A percentile compares a stretch with the other conserved stretches of the same genome.
phyloP scores from a whole-genome alignment of 2,113 vertebrate species.

The Nycticorax nycticorax region DNA sequence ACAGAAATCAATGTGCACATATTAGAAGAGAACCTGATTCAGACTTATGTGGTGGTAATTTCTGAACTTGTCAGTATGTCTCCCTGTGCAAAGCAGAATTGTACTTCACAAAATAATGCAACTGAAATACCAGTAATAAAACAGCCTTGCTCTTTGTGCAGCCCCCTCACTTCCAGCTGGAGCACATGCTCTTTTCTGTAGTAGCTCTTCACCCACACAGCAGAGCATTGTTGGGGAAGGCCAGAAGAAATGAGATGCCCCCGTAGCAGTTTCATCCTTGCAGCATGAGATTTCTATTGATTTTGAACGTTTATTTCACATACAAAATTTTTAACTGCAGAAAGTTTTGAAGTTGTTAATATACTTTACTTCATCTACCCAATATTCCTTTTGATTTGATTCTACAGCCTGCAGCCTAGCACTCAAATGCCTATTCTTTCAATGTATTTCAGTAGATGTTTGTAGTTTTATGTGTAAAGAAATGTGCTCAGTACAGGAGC shows the following conservation, averaged over 20 bases:
- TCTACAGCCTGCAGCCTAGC: background rate
- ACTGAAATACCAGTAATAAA: background rate
- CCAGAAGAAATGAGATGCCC: background rate
- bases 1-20: background rate
- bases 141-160: background rate
- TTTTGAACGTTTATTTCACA: background rate
- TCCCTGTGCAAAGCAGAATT: background rate
- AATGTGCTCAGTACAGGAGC: background rate
- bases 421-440: background rate
- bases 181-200: background rate
- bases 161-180: background rate
- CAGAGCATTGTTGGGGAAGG: background rate
- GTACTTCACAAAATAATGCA: background rate
- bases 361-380: background rate
- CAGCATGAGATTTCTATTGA: background rate
- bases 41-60: accelerated
- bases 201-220: background rate
- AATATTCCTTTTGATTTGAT: background rate
- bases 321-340: background rate
- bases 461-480: background rate
- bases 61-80: background rate
- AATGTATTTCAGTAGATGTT: background rate
- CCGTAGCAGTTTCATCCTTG: background rate
- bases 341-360: background rate
- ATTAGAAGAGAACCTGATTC: background rate